Evolutionary conservation across 2,888 invertebrate genomes (phyloP).

Genomic region (Callinectes sapidus): DNA sequence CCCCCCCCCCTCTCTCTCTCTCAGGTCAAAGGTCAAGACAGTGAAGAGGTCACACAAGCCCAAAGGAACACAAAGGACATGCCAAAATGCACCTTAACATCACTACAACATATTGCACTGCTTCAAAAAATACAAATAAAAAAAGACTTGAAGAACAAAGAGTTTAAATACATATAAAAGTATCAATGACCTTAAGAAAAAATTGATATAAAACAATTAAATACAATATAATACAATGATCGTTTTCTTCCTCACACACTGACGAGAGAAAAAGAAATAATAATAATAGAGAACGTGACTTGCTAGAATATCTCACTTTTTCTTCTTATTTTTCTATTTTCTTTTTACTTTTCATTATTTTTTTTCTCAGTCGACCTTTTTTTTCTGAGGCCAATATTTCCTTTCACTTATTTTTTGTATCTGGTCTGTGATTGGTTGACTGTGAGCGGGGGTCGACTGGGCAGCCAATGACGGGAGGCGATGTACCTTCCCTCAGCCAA

Average conservation of each 20-base stretch:
- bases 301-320: neutral
- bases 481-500: neutral
- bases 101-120: neutral
- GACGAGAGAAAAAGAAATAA: too few relatives aligned
- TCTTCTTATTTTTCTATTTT: neutral
- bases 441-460: neutral
- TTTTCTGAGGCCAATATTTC: neutral
- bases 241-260: neutral
- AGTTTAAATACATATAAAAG: neutral
- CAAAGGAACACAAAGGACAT: neutral
- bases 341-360: neutral
- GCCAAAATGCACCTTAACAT: neutral
- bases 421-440: neutral
- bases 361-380: neutral
- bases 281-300: neutral
- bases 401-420: neutral
- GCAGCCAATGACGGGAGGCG: neutral
- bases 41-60: neutral
- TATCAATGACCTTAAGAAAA: neutral
- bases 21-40: neutral
- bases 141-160: neutral
- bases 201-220: neutral
- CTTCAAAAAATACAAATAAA: constrained; percentile 3
- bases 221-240: neutral
- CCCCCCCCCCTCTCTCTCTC: neutral